Conservation (phyloP, 2,113 vertebrate species). For the Cottus gobio region DNA sequence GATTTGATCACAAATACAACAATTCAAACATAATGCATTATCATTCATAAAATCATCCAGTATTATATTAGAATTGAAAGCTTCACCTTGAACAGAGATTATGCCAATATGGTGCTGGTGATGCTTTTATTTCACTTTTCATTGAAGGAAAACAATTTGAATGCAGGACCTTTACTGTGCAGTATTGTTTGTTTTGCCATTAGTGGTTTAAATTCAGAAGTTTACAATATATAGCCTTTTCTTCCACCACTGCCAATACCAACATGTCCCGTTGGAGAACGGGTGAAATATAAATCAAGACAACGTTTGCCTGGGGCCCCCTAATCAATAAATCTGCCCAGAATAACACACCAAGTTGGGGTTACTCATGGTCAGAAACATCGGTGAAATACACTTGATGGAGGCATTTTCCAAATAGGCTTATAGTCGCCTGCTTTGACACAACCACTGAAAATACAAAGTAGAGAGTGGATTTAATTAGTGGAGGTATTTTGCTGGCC, state of each 20-base stretch:
- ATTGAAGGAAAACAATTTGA: not conserved
- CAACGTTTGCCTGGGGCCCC: not conserved
- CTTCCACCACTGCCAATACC: too few relatives aligned
- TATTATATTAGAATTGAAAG: not conserved
- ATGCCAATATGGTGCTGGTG: not conserved
- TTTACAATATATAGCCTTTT: too few relatives aligned
- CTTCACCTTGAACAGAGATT: not conserved
- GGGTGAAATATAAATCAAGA: not conserved
- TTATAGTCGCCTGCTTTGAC: too few relatives aligned
- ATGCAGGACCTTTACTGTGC: not conserved
- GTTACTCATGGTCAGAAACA: not conserved
- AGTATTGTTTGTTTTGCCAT: not conserved
- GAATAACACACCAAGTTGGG: not conserved
- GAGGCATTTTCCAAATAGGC: too few relatives aligned
- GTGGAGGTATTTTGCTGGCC: too few relatives aligned
- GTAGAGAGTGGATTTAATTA: too few relatives aligned
- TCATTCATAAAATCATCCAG: not conserved
- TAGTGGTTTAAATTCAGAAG: too few relatives aligned
- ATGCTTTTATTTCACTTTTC: not conserved
- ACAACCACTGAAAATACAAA: too few relatives aligned
- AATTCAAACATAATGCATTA: not conserved
- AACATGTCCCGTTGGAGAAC: too few relatives aligned
- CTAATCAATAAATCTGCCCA: not conserved
- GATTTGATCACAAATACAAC: not conserved
- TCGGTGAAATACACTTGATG: not conserved